Percentiles rank a stretch among this genome's conserved stretches.
Conservation (phyloP, 2,888 invertebrate genomes). For the Apomyelois bistriatella region DNA sequence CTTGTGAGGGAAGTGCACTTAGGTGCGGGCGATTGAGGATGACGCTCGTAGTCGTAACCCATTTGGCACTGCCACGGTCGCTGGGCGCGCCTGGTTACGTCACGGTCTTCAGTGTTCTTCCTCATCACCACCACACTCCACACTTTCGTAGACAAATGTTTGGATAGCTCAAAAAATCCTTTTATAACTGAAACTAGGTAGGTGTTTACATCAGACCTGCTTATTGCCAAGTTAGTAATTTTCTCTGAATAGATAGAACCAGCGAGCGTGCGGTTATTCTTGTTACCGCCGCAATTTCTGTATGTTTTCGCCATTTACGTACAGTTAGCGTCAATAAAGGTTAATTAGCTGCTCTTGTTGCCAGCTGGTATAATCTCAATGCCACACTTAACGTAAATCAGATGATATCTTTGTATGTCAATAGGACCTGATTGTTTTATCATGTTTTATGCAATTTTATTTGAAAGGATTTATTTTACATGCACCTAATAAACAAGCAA, state of each 20-base stretch:
- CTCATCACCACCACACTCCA: constrained; percentile 15
- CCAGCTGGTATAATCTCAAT: constrained; percentile 6
- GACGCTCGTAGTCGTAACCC: constrained; percentile 64
- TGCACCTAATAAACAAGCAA: too few relatives aligned
- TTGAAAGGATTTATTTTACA: background rate
- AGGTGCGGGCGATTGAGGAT: constrained; percentile 42
- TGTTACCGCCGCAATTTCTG: constrained; percentile 26
- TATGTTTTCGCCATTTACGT: constrained; percentile 25
- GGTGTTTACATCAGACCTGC: constrained; percentile 10
- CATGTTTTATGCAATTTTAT: background rate
- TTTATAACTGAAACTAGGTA: background rate
- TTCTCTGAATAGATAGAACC: constrained; percentile 31
- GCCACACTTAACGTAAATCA: constrained; percentile 6
- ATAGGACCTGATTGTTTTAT: constrained; percentile 1
- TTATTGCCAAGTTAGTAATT: constrained; percentile 21
- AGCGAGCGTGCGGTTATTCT: constrained; percentile 32
- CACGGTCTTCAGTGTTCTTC: constrained; percentile 27
- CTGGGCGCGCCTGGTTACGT: constrained; percentile 44
- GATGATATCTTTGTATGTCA: constrained; percentile 3
- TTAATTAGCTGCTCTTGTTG: constrained; percentile 15
- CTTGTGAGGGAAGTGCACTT: constrained; percentile 57
- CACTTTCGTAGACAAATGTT: constrained; percentile 15
- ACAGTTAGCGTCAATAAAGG: constrained; percentile 23
- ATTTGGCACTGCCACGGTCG: constrained; percentile 55
- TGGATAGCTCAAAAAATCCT: constrained; percentile 17